Conservation (phyloP, 2,888 invertebrate species). For the Drosophila hamatofila region DNA sequence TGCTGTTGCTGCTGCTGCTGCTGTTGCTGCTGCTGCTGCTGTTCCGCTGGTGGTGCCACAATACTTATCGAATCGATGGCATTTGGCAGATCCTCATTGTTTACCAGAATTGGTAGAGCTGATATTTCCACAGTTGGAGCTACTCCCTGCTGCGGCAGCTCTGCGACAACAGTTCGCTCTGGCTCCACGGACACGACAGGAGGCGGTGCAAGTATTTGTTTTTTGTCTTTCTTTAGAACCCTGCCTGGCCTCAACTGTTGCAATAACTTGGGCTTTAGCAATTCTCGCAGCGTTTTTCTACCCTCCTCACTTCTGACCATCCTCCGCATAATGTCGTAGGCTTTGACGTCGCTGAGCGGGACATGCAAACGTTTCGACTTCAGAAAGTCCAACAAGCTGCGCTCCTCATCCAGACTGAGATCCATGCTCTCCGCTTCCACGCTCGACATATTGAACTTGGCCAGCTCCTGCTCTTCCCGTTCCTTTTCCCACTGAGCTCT, state of each 20-base stretch:
- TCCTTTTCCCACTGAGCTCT: rapidly evolving
- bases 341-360: slow-evolving; percentile 26
- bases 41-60: background rate
- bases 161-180: too few species aligned
- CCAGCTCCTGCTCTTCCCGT: background rate
- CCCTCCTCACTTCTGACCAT: background rate
- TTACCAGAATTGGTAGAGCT: background rate
- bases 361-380: slow-evolving; percentile 17
- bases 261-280: slow-evolving; percentile 5
- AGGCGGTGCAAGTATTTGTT: too few species aligned
- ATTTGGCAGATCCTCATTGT: slow-evolving; percentile 1
- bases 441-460: background rate
- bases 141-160: background rate
- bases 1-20: too few species aligned
- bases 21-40: background rate
- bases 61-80: slow-evolving; percentile 11
- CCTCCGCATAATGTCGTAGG: slow-evolving; percentile 20
- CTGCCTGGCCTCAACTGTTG: too few species aligned
- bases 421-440: slow-evolving; percentile 4
- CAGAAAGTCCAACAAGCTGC: slow-evolving; percentile 18
- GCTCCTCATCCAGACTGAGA: slow-evolving; percentile 25
- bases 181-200: background rate
- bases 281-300: background rate
- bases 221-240: too few species aligned
- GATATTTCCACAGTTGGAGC: background rate